phyloP scores from a whole-genome alignment of 2,888 invertebrate species.

The Nycteola revayana region DNA sequence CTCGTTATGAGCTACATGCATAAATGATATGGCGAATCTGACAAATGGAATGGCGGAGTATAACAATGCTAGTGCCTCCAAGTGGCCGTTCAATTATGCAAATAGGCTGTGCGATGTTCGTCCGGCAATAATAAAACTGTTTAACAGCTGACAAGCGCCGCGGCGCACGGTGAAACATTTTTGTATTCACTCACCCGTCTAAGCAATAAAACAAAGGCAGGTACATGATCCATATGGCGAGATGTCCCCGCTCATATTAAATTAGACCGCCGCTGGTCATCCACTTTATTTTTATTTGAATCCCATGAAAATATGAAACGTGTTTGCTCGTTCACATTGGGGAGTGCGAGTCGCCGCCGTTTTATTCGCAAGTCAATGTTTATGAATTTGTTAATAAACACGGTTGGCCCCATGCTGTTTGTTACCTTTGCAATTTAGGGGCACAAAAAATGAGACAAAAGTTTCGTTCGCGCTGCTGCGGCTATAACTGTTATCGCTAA shows the following conservation, averaged over 20 bases:
- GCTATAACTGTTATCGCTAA: slow-evolving; percentile 56
- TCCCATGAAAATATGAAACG: slow-evolving; percentile 77
- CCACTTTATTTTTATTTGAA: slow-evolving; percentile 80
- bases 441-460: slow-evolving; percentile 46
- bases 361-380: slow-evolving; percentile 75
- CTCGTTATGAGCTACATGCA: slow-evolving; percentile 78
- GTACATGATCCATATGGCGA: slow-evolving; percentile 68
- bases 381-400: slow-evolving; percentile 79
- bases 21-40: slow-evolving; percentile 80
- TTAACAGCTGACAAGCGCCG: slow-evolving; percentile 77
- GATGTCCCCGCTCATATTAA: slow-evolving; percentile 74
- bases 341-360: slow-evolving; percentile 57
- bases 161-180: slow-evolving; percentile 57
- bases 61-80: slow-evolving; percentile 80
- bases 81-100: slow-evolving; percentile 83
- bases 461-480: slow-evolving; percentile 41
- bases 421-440: slow-evolving; percentile 62
- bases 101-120: slow-evolving; percentile 75
- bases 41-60: slow-evolving; percentile 80
- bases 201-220: slow-evolving; percentile 73
- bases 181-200: slow-evolving; percentile 65
- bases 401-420: slow-evolving; percentile 48
- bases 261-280: slow-evolving; percentile 73
- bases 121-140: slow-evolving; percentile 80
- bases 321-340: slow-evolving; percentile 67